Conservation (phyloP, 2,113 vertebrate species). For the Saimiri boliviensis region DNA sequence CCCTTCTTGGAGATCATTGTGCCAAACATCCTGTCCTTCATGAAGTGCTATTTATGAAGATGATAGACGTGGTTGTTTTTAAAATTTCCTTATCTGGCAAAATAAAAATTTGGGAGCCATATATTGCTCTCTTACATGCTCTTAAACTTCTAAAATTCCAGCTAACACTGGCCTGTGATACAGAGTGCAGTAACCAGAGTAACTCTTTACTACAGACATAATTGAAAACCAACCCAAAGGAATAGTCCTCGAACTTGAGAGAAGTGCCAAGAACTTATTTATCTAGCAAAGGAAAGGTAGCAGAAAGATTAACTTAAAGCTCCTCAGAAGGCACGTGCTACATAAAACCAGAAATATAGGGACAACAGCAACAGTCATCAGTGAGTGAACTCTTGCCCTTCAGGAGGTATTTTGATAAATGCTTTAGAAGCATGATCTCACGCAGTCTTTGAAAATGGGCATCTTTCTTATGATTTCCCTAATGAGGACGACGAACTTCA, state of each 20-base stretch:
- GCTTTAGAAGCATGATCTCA: accelerated
- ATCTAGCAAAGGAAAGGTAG: not conserved
- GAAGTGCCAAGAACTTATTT: not conserved
- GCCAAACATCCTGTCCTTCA: not conserved
- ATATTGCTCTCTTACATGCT: not conserved
- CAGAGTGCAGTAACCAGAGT: not conserved
- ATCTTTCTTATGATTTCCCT: not conserved
- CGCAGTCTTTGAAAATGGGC: accelerated
- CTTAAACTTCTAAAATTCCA: not conserved
- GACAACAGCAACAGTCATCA: accelerated
- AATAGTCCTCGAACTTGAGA: not conserved
- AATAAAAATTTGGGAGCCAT: not conserved
- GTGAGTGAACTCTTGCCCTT: accelerated
- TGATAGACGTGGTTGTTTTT: not conserved
- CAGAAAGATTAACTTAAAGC: not conserved
- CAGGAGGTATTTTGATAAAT: accelerated
- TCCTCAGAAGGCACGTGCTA: not conserved
- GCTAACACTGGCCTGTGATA: accelerated
- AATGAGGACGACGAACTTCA: not conserved
- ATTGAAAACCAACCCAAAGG: not conserved
- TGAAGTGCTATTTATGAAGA: not conserved
- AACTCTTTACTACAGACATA: not conserved
- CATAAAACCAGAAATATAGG: accelerated
- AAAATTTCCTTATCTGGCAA: not conserved
- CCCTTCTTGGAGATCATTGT: not conserved